A percentile compares a stretch with the other conserved stretches of the same genome.
phyloP scores from a whole-genome alignment of 2,113 vertebrate genomes.

The Chlorodrepanis virens region DNA sequence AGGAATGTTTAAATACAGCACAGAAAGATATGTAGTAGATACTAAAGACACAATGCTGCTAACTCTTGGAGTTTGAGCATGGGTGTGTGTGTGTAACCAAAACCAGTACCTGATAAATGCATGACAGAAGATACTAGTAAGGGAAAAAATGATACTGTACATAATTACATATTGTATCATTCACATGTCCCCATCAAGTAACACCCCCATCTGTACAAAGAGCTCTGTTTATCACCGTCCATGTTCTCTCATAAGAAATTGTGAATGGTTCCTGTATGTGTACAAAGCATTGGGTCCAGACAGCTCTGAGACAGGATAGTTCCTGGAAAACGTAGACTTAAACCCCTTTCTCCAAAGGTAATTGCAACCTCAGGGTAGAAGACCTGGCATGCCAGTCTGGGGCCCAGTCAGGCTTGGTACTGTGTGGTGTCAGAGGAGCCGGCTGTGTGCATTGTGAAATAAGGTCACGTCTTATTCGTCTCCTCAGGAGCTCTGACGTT shows the following conservation, averaged over 20 bases:
- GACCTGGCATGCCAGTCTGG: not conserved
- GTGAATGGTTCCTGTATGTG: not conserved
- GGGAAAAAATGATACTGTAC: not conserved
- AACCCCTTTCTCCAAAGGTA: not conserved
- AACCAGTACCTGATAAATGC: not conserved
- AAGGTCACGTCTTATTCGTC: fast-evolving
- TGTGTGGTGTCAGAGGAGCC: fast-evolving
- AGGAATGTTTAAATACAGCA: not conserved
- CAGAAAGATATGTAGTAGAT: not conserved
- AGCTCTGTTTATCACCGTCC: not conserved
- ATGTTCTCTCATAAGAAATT: not conserved
- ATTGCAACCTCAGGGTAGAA: not conserved
- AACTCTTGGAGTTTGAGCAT: not conserved
- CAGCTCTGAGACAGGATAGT: not conserved
- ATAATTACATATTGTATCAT: fast-evolving
- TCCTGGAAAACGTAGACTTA: fast-evolving
- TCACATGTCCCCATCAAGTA: not conserved
- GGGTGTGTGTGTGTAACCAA: not conserved
- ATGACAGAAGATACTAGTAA: not conserved
- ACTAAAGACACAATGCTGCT: not conserved
- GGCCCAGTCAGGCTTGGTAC: not conserved
- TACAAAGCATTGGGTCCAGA: fast-evolving
- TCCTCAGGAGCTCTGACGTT: not conserved
- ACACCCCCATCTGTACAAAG: not conserved
- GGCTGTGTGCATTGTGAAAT: fast-evolving